phyloP scores from a whole-genome alignment of 37 sponge, comb jelly and placozoan genomes.

The Eunapius fragilis region DNA sequence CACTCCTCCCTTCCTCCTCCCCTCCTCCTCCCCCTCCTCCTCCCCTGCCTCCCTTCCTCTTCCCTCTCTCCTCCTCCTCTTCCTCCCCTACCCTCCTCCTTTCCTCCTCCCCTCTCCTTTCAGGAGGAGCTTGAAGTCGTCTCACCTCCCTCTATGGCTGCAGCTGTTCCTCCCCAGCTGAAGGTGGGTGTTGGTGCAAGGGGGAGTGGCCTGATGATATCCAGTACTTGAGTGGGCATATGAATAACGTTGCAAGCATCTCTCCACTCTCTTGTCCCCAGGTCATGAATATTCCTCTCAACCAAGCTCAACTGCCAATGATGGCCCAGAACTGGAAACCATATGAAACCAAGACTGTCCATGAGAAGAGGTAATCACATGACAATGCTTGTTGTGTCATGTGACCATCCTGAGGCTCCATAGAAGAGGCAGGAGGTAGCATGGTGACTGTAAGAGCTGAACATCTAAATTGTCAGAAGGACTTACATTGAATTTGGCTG shows the following conservation, averaged over 20 bases:
- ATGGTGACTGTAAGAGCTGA: neutral
- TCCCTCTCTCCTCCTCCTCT: too few species aligned
- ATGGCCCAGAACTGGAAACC: neutral
- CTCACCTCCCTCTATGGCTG: neutral
- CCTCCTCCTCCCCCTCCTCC: too few species aligned
- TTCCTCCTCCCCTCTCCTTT: neutral
- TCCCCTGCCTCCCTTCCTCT: too few species aligned
- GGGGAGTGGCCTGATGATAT: too few species aligned
- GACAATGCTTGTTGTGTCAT: neutral
- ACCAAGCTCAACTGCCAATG: neutral
- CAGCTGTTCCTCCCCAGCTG: neutral
- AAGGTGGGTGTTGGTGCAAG: neutral
- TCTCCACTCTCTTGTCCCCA: neutral
- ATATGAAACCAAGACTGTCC: neutral
- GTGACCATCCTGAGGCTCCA: neutral
- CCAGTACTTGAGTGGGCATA: too few species aligned
- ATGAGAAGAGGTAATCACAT: neutral
- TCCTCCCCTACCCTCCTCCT: too few species aligned
- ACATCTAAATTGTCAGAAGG: too few species aligned
- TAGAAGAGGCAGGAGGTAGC: neutral
- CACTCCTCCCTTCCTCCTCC: too few species aligned
- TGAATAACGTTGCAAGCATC: too few species aligned
- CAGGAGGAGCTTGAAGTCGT: neutral
- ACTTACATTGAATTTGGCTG: too few species aligned
- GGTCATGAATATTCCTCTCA: neutral